phyloP scores from a whole-genome alignment of 2,888 invertebrate species.

The Osmoderma eremita region DNA sequence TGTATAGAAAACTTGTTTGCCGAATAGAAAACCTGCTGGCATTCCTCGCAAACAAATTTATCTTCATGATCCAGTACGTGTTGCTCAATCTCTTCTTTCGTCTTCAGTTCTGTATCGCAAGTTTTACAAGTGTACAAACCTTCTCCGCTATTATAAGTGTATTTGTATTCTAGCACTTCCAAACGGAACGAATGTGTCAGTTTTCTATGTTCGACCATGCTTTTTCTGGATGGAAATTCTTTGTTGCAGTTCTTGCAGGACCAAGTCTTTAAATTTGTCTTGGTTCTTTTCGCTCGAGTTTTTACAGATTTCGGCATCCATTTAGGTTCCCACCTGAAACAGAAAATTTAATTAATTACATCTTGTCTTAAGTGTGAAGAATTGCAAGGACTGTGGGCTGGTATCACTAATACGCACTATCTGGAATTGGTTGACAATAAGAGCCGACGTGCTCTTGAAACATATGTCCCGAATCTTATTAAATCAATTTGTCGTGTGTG shows the following conservation, averaged over 20 bases:
- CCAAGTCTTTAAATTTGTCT: constrained; percentile 50
- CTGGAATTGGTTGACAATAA: too few species aligned
- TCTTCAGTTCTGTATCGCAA: constrained; percentile 53
- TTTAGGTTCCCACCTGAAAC: constrained; percentile 1
- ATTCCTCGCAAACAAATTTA: constrained; percentile 31
- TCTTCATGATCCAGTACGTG: constrained; percentile 52
- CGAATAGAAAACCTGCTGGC: constrained; percentile 54
- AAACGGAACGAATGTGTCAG: constrained; percentile 56
- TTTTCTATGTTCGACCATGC: constrained; percentile 66
- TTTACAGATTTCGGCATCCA: not conserved
- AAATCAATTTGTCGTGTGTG: too few species aligned
- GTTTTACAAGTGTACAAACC: constrained; percentile 54
- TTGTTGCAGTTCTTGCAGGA: constrained; percentile 65
- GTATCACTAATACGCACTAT: too few species aligned
- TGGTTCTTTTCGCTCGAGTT: not conserved
- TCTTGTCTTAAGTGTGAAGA: not conserved
- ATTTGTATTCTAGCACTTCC: constrained; percentile 42
- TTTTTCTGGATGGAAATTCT: constrained; percentile 65
- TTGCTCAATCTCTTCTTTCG: constrained; percentile 52
- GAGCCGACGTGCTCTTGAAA: too few species aligned
- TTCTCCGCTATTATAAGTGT: constrained; percentile 49
- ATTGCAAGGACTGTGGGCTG: too few species aligned
- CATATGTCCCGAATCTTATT: too few species aligned
- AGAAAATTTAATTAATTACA: not conserved
- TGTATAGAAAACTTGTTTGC: constrained; percentile 57